Evolutionary conservation across 2,113 vertebrate genomes (phyloP).

Genomic region (Eubucco bourcierii): DNA sequence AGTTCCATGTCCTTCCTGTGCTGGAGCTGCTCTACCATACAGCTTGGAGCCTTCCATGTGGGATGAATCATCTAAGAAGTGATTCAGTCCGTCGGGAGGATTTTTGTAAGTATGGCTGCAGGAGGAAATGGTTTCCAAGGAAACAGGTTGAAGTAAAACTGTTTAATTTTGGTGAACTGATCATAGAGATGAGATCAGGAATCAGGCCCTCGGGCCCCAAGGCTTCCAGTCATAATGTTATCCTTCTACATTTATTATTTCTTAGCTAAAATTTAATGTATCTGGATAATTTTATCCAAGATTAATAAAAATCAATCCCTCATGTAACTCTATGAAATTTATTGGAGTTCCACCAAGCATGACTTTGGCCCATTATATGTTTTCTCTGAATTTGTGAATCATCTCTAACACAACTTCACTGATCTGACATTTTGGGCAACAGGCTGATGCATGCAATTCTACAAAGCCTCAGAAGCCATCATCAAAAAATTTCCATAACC

Average conservation of each 20-base stretch:
- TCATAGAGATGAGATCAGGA: neutral
- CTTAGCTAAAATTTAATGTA: neutral
- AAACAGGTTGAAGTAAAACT: neutral
- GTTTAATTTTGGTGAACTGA: neutral
- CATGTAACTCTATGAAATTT: neutral
- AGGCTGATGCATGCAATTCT: neutral
- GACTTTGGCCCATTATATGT: neutral
- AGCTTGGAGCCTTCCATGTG: neutral
- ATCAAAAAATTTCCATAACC: neutral
- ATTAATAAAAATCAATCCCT: constrained; percentile 34
- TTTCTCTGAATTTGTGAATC: constrained; percentile 43
- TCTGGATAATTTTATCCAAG: neutral
- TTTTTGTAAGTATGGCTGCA: neutral
- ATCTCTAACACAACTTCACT: neutral
- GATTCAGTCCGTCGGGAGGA: neutral
- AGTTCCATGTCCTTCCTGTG: too few relatives aligned
- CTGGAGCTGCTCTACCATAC: neutral
- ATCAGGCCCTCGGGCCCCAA: neutral
- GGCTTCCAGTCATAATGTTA: neutral
- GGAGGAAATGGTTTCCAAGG: neutral
- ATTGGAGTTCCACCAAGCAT: neutral
- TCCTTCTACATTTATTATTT: constrained; percentile 10
- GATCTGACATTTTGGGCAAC: neutral
- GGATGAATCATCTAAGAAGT: neutral
- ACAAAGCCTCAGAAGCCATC: neutral